Base-by-base conservation (phyloP, 2,797 vertebrate genomes). In the Aselliscus stoliczkanus region DNA sequence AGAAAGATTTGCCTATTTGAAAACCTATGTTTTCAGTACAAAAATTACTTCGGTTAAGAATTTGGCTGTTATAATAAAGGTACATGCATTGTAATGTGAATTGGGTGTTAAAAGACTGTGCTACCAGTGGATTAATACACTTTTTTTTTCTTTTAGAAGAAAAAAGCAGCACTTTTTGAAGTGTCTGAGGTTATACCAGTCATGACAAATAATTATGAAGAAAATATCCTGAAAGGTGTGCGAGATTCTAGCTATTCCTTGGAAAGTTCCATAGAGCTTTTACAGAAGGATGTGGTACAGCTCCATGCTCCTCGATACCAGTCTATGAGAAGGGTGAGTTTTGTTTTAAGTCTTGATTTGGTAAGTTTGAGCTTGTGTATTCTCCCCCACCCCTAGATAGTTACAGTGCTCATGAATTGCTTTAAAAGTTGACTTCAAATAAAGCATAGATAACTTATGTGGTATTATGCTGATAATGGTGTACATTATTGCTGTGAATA, bases 161-260 rank as follows among this genome's bases (percentile, higher is more conserved):
- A 99, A 98, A 99, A 99, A 99, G 99, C 99, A 92, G 99, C 99
- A 88, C 99, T 99, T 98, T 99, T 99, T 98, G 99, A 99, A 99
- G 99, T 99, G 98, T 99, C 99, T 99, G 99, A 99, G 98, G 99
- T 99, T 98, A 99, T 99, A 98, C 99, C 99, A 97, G 99, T 99
- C 98, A 99, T 99, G 99, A 99, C 99, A 98, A 99, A 99, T 99
- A 99, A 99, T 98, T 99, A 99, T 96, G 99, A 99, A 99, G 99
- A 99, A 99, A 99, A 99, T 99, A 99, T 99, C 98, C 98, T 99
- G 98, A 99, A 99, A 98, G 99, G 99, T 97, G 99, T 99, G 98
- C 99, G 99, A 97, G 99, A 99, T 98, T 99, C 99, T 98, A 99
- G 99, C 99, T 99, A 99, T 98, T 99, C 99, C 97, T 99, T 99